Base-by-base conservation (phyloP, 2,888 invertebrate species). In the Mystacides longicornis region DNA sequence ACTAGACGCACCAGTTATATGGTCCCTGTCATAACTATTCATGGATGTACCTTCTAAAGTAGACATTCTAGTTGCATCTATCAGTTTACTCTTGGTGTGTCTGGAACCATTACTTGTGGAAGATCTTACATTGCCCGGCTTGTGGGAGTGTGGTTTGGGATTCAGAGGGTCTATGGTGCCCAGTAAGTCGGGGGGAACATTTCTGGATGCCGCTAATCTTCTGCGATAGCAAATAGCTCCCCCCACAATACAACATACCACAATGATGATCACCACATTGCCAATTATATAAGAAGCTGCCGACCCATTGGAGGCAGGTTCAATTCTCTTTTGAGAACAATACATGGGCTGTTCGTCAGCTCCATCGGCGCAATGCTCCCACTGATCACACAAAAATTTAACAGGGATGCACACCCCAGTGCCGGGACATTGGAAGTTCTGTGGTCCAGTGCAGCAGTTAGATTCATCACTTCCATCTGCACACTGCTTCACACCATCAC, bases 321-420 rank as follows among this genome's bases (percentile, higher is more conserved):
- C 58, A 23, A 62, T 55, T 60, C 76, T 73, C 5, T 74, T 70
- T 18, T 68, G 65, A 1, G 75, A 72, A 64, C 89, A 89, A 2
- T 81, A 79, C 1, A 83, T 78, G 1, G 81, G 77, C 4, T 80
- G 74, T 68, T 93, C 93, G 68, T 93, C 92, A 1, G 86, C 81
- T 1, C 88, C 89, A 71, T 92, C 90, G 1, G 82, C 82, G 67
- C 93, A 93, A 67, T 92, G 83, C 9, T 81, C 81, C 69, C 81
- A 83, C 0, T 86, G 85, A 69, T 93, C 89, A 65, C 93, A 93
- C 1, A 90, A 72, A 5, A 81, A 70, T 0, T 78, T 72, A 2
- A 80, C 72, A 0, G 87, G 78, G 19, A 92, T 81, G 64, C 92
- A 92, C 1, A 85, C 80, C 16, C 84, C 83, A 43, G 83, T 85